Evolutionary conservation across 2,113 vertebrate genomes (phyloP).

Genomic region (Callithrix jacchus): DNA sequence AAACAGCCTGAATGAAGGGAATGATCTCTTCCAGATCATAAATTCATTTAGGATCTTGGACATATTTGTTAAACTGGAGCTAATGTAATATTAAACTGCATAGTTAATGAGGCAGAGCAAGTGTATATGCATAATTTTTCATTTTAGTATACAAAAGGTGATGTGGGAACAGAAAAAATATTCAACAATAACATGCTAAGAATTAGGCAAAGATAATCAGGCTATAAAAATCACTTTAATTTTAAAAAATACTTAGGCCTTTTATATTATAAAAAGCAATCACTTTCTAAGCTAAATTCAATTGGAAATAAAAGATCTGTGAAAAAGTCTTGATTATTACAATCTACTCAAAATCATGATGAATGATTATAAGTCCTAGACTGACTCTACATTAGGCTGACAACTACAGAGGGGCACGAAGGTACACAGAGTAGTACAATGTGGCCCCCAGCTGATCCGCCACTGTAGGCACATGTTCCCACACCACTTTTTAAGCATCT

Average conservation of each 20-base stretch:
- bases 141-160: not conserved
- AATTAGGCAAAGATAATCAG: conserved; percentile 64
- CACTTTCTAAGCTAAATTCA: conserved; percentile 31
- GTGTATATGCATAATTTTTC: not conserved
- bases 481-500: not conserved
- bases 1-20: not conserved
- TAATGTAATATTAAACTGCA: not conserved
- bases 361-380: not conserved
- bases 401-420: not conserved
- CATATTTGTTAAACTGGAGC: not conserved
- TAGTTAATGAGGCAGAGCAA: not conserved
- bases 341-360: conserved; percentile 28
- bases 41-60: not conserved
- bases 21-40: not conserved
- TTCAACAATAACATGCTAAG: conserved; percentile 29
- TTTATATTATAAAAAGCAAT: conserved; percentile 39
- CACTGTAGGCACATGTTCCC: no score
- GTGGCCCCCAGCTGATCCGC: not conserved
- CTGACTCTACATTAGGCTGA: not conserved
- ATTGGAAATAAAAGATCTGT: conserved; percentile 30
- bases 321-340: conserved; percentile 41
- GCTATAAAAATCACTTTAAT: not conserved
- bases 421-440: not conserved
- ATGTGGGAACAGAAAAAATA: conserved; percentile 26
- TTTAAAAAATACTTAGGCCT: conserved; percentile 14